Evolutionary conservation across 2,888 invertebrate species (phyloP), one percentile per base, ranked within the genome.

Genomic region (Nomada flava): DNA sequence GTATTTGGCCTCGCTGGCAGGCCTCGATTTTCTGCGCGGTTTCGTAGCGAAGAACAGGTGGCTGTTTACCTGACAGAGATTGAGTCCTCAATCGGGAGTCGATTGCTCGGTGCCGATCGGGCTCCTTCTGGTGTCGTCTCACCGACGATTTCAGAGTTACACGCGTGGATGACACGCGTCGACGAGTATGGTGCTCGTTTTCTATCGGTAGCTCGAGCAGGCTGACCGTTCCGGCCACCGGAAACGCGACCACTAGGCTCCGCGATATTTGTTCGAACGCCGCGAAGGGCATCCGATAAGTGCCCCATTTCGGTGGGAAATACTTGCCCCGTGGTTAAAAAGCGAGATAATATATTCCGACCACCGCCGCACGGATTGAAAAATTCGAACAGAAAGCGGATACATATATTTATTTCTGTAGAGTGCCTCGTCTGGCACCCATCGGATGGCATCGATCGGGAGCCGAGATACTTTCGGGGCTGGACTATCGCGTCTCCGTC

Each of bases 1-100:
- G 82, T 88, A 88, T 89, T 89, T 85, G 86, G 85, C 74, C 73
- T 76, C 74, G 79, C 71, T 23, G 60, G 23, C 76, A 42, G 76
- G 60, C 79, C 69, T 60, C 73, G 52, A 67, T 77, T 83, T 76
- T 81, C 80, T 69, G 42, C 47, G 62, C 75, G 64, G 44, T 70
- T 67, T 75, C 65, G 2, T 47, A 50, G n/a, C 60, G 73, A 44
- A 26, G 53, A 65, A 76, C 64, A 36, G 60, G 15, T 59, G 78
- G 76, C 53, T 42, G 42, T 26, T 68, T 50, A 1, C 23, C 50
- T 23, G 57, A 52, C 42, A 23, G 36, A 15, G 64, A 64, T 76
- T 63, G 29, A 70, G 76, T 70, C 53, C 42, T 70, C 55, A 47
- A n/a, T 20, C 11, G 20, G 0, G 20, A 10, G 13, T 15, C 20